A percentile compares a stretch with the other conserved stretches of the same genome.
phyloP scores from a whole-genome alignment of 2,797 vertebrate genomes.

The Phaenicophaeus curvirostris region DNA sequence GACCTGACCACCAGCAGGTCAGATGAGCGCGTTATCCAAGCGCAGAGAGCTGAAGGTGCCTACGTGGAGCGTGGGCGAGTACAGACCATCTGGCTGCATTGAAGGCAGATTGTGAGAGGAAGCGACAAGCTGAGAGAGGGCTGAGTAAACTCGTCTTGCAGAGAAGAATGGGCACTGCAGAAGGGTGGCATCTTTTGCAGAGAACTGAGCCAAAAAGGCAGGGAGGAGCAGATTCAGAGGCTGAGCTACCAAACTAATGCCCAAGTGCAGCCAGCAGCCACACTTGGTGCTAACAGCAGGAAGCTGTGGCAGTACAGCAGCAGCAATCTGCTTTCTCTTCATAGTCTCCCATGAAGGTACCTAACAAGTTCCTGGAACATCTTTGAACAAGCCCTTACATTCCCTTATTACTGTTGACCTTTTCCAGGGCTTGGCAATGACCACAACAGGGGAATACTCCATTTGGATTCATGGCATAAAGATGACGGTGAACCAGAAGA shows the following conservation, averaged over 20 bases:
- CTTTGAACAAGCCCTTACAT: background rate
- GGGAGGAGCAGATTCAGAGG: background rate
- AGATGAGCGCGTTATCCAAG: background rate
- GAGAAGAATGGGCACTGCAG: background rate
- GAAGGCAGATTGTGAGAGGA: slow-evolving; percentile 52
- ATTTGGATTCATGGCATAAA: background rate
- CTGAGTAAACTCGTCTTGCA: background rate
- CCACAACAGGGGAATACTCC: background rate
- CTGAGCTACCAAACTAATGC: background rate
- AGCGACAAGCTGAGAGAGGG: slow-evolving; percentile 19
- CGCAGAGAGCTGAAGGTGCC: background rate
- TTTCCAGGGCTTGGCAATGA: background rate
- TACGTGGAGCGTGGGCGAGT: background rate
- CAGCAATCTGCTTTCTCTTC: background rate
- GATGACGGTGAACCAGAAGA: background rate
- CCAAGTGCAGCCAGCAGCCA: background rate
- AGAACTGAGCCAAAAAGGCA: background rate
- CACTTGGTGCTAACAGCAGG: background rate
- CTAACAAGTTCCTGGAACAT: background rate
- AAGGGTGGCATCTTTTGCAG: background rate
- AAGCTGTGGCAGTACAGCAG: background rate
- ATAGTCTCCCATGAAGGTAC: background rate
- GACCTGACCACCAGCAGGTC: background rate
- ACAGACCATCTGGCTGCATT: slow-evolving; percentile 54
- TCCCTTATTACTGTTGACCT: background rate